Conservation (phyloP, 2,113 vertebrate genomes). For the Ancistrus triradiatus region DNA sequence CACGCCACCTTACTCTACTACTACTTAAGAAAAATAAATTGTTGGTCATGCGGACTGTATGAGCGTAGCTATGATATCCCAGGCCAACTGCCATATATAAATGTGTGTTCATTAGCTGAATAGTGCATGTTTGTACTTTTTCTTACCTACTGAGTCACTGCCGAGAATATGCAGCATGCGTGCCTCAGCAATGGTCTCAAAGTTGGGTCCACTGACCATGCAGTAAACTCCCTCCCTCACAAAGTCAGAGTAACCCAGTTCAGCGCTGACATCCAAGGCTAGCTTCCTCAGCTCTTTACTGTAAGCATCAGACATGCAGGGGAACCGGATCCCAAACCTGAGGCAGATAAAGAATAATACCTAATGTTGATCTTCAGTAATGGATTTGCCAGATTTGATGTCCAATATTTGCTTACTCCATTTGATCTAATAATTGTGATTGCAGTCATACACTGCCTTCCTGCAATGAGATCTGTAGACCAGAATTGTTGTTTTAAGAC, state of each 20-base stretch:
- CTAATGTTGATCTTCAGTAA: background rate
- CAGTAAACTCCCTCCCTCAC: conserved; percentile 68
- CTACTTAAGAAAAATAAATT: no score
- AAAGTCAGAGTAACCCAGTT: conserved; percentile 58
- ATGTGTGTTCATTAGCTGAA: no score
- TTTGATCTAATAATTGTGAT: no score
- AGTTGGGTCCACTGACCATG: conserved; percentile 73
- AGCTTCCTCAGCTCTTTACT: conserved; percentile 60
- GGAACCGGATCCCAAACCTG: conserved; percentile 70
- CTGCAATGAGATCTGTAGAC: no score
- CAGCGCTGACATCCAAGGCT: conserved; percentile 50
- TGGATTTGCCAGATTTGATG: background rate
- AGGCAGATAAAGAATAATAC: background rate
- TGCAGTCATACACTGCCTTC: no score
- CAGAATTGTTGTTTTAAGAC: no score
- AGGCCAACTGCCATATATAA: no score
- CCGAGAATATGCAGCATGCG: conserved; percentile 65
- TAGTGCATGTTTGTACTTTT: no score
- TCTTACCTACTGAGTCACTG: conserved; percentile 70
- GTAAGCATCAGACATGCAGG: conserved; percentile 71
- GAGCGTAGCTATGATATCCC: no score
- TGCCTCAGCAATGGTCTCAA: conserved; percentile 71
- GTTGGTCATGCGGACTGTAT: no score
- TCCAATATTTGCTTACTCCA: background rate
- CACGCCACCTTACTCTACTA: no score